Base-by-base conservation (phyloP, 1,140 invertebrate genomes). In the Ceratina australensis region DNA sequence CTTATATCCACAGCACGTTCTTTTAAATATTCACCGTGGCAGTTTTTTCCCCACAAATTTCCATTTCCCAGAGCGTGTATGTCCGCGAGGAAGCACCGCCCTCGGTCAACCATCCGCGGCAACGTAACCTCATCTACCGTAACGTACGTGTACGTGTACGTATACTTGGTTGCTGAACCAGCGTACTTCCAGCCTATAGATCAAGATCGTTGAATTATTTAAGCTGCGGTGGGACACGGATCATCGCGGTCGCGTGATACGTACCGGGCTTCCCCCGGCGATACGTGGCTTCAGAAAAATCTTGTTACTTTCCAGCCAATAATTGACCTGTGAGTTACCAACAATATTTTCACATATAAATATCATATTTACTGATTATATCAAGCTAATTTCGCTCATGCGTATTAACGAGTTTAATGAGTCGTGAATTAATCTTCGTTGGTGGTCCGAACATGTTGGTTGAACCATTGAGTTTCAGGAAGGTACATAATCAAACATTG, bases 161-260 rank as follows among this genome's bases (percentile, higher is more conserved):
- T 42, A 42, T 10, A 42, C 33, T 42, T 42, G 33, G 33, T 0
- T 10, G 33, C 5, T 10, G 33, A 10, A 42, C 5, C 33, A 42
- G 33, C 2, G 33, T 42, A 42, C 33, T 42, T 69, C 49, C 65
- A 69, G 68, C 26, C 78, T 79, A 72, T 83, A 83, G 66, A 71
- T 77, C 78, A 86, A 85, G 85, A 88, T 88, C 74, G 75, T 77
- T 88, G 86, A 88, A 88, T 88, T 88, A 89, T 89, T 89, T 86
- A 87, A 88, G 74, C 59, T 72, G 60, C 78, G 18, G 33, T 5
- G 77, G 72, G 66, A 76, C 84, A 87, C 85, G 84, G 87, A 88
- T 89, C 86, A 88, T 87, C 80, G 64, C 54, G 83, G 86, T 88
- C 87, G 88, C 87, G 87, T 86, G 84, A 89, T 83, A 81, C 77